These are phyloP conservation scores for Cephus spinipes DNA, from an alignment of 2,888 invertebrate genomes.

Conservation along the genomic window DNA sequence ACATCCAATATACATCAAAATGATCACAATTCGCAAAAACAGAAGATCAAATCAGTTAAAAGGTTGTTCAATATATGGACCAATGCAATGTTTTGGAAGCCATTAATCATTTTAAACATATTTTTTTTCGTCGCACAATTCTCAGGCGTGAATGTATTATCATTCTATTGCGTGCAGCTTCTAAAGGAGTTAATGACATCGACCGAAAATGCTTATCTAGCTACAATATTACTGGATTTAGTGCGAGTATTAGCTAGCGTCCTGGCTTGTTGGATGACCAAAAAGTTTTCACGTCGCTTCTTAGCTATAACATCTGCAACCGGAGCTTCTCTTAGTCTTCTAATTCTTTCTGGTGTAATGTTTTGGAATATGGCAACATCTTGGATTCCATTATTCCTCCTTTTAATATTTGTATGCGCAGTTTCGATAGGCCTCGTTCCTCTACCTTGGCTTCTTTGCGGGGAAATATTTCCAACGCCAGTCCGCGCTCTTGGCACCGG, in stretches of 20 bases:
- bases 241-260: constrained; percentile 74
- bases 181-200: constrained; percentile 72
- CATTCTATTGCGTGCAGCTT: constrained; percentile 78
- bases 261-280: constrained; percentile 73
- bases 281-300: constrained; percentile 73
- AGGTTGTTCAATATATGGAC: not conserved
- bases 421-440: constrained; percentile 75
- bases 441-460: constrained; percentile 81
- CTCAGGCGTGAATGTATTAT: constrained; percentile 78
- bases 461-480: constrained; percentile 77
- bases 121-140: constrained; percentile 78
- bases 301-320: constrained; percentile 75
- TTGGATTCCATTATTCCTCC: constrained; percentile 69
- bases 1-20: no score
- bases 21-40: no score
- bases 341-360: constrained; percentile 69
- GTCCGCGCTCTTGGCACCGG: constrained; percentile 77
- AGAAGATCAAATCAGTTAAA: no score
- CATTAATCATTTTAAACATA: constrained; percentile 72
- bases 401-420: constrained; percentile 72
- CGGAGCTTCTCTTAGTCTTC: constrained; percentile 73
- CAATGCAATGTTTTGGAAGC: constrained; percentile 67
- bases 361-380: constrained; percentile 66
- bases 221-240: constrained; percentile 75
- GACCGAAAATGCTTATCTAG: constrained; percentile 74